Percentiles rank a stretch among this genome's conserved stretches.
Conservation (phyloP, 2,113 vertebrate species). For the Limanda limanda region DNA sequence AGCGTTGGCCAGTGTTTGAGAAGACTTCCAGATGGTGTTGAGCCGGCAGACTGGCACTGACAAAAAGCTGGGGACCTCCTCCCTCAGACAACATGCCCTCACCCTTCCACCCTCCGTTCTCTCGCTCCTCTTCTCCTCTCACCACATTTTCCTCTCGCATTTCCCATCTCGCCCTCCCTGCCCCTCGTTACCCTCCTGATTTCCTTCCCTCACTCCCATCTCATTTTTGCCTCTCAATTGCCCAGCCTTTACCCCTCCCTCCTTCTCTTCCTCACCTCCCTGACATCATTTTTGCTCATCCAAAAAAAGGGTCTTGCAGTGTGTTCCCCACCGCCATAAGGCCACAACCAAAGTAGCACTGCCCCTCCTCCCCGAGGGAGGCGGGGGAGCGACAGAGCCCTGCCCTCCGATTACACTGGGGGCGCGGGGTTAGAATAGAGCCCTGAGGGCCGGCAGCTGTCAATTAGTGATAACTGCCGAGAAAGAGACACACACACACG, state of each 20-base stretch:
- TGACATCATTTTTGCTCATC: slow-evolving; percentile 62
- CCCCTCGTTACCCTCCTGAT: slow-evolving; percentile 39
- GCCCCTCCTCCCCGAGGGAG: slow-evolving; percentile 70
- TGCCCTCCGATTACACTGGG: slow-evolving; percentile 93
- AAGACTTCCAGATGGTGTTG: slow-evolving; percentile 92
- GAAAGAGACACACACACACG: slow-evolving; percentile 71
- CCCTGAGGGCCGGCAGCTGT: slow-evolving; percentile 98
- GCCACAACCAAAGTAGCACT: slow-evolving; percentile 82
- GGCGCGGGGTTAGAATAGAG: slow-evolving; percentile 94
- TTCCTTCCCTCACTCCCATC: slow-evolving; percentile 33
- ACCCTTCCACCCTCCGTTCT: slow-evolving; percentile 30
- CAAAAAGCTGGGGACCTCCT: slow-evolving; percentile 74
- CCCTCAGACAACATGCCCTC: slow-evolving; percentile 78
- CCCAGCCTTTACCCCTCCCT: slow-evolving; percentile 9
- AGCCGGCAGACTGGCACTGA: slow-evolving; percentile 84
- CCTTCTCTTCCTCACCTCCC: slow-evolving; percentile 14
- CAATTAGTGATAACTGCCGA: slow-evolving; percentile 96
- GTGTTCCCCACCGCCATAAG: slow-evolving; percentile 65
- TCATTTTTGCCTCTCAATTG: slow-evolving; percentile 52
- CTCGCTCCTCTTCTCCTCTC: slow-evolving; percentile 8
- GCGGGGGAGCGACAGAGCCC: slow-evolving; percentile 85
- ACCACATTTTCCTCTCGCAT: slow-evolving; percentile 16
- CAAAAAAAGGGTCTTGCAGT: slow-evolving; percentile 62
- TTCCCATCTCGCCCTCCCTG: slow-evolving; percentile 15
- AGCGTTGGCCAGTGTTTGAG: slow-evolving; percentile 82